Percentiles rank a stretch among this genome's conserved stretches.
phyloP scores from a whole-genome alignment of 2,888 invertebrate species.

The Ophion ventricosus region DNA sequence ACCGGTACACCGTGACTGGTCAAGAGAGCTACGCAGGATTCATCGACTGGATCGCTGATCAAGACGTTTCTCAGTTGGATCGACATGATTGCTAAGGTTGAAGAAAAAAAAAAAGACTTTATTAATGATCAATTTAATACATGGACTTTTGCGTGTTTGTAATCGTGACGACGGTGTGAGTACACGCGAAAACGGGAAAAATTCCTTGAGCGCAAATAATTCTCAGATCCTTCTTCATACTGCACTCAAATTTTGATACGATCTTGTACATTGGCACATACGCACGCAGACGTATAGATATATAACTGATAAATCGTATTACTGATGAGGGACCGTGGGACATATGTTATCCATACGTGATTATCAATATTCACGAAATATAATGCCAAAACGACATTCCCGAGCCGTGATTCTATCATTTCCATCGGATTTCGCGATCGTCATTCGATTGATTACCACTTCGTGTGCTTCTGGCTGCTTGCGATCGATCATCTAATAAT shows the following conservation, averaged over 20 bases:
- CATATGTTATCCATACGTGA: not conserved
- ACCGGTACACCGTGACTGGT: conserved; percentile 91
- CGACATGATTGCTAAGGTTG: conserved; percentile 74
- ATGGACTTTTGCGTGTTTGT: not conserved
- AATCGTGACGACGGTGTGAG: not conserved
- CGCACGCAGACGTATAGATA: no score
- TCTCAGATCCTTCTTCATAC: not conserved
- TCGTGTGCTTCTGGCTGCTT: not conserved
- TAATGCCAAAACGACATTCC: conserved; percentile 18
- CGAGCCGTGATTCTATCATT: conserved; percentile 32
- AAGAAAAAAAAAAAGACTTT: not conserved
- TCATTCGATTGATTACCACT: not conserved
- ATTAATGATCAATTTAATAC: not conserved
- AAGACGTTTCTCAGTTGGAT: conserved; percentile 89
- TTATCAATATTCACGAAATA: conserved; percentile 59
- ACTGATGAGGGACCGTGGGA: not conserved
- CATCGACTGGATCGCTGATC: conserved; percentile 96
- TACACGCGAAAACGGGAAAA: not conserved
- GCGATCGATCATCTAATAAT: conserved; percentile 1
- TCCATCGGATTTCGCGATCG: not conserved
- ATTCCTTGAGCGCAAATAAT: not conserved
- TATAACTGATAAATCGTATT: not conserved
- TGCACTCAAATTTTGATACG: no score
- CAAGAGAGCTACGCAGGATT: conserved; percentile 92
- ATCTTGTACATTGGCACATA: no score